Evolutionary conservation across 2,113 vertebrate genomes (phyloP).

Genomic region (Columba livia): DNA sequence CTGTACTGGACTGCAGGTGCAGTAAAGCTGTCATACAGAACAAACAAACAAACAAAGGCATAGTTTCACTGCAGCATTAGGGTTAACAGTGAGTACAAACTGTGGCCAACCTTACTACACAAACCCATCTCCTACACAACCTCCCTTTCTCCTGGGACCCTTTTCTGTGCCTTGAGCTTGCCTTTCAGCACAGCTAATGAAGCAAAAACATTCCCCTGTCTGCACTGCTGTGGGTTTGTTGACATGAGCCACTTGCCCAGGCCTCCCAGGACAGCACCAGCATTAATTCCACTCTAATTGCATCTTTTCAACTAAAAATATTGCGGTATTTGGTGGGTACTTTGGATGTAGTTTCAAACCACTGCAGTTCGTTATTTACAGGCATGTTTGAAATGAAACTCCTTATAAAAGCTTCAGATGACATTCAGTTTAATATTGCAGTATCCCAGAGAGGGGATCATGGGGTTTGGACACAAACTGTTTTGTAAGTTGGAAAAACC

Average conservation of each 20-base stretch:
- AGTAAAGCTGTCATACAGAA: background rate
- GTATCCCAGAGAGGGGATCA: background rate
- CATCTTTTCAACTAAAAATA: background rate
- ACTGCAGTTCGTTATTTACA: background rate
- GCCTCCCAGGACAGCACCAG: background rate
- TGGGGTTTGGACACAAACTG: background rate
- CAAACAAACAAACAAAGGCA: background rate
- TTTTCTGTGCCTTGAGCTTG: background rate
- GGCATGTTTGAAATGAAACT: background rate
- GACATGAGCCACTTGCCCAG: background rate
- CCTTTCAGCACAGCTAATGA: background rate
- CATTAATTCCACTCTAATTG: background rate
- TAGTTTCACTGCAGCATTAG: background rate
- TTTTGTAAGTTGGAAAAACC: background rate
- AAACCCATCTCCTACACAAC: background rate
- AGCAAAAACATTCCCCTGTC: background rate
- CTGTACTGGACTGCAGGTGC: background rate
- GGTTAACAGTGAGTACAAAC: background rate
- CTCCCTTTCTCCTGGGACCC: background rate
- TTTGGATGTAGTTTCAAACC: background rate
- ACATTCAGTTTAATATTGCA: background rate
- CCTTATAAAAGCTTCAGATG: background rate
- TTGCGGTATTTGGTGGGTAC: background rate
- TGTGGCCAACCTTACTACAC: background rate
- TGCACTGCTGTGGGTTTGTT: background rate